A percentile compares a stretch with the other conserved stretches of the same genome.
Conservation (phyloP, 1,140 invertebrate genomes). For the Bombus balteatus region DNA sequence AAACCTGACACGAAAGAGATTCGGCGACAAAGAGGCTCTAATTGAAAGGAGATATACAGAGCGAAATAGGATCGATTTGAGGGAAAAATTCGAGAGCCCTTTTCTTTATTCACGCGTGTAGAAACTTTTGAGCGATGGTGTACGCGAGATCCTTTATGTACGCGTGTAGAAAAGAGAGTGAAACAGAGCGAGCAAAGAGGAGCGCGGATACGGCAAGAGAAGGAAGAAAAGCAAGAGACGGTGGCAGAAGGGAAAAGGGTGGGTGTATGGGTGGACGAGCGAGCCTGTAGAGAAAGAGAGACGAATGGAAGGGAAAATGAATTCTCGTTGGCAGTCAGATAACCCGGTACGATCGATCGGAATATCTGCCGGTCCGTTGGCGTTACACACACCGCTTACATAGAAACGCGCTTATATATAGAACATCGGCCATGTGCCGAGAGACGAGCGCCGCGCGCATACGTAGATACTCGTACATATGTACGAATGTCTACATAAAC, state of each 20-base stretch:
- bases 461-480: conserved; percentile 30
- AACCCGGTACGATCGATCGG: conserved; percentile 70
- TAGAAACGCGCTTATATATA: conserved; percentile 62
- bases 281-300: conserved; percentile 13
- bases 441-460: not conserved
- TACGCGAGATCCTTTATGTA: conserved; percentile 43
- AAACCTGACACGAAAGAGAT: no score
- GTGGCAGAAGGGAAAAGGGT: conserved; percentile 18
- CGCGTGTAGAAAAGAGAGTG: conserved; percentile 15
- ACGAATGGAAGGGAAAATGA: conserved; percentile 65
- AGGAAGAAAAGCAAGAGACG: not conserved
- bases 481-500: conserved; percentile 48
- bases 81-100: conserved; percentile 1
- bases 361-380: conserved; percentile 68
- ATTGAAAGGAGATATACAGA: no score
- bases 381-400: conserved; percentile 61
- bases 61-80: no score
- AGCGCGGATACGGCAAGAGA: not conserved
- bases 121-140: conserved; percentile 24
- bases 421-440: conserved; percentile 58
- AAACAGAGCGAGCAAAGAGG: conserved; percentile 20
- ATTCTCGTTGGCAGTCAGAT: conserved; percentile 70
- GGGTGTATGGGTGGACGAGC: conserved; percentile 23
- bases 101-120: conserved; percentile 25
- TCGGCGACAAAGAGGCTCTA: no score